Evolutionary conservation across 23 tunicate species (phyloP).

Genomic region (Ciona savignyi): DNA sequence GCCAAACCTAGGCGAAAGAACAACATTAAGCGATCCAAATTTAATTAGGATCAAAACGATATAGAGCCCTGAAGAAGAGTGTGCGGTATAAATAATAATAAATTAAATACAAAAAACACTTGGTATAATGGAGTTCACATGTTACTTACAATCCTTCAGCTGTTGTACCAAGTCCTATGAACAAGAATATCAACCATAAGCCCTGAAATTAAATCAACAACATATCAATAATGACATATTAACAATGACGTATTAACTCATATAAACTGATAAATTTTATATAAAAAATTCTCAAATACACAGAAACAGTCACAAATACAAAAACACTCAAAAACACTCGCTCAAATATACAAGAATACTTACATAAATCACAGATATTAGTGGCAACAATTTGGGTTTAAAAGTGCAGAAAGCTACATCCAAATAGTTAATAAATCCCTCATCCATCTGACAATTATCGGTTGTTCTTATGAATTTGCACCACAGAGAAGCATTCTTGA

Average conservation of each 20-base stretch:
- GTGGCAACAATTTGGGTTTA: slow-evolving; percentile 33
- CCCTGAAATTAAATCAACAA: slow-evolving; percentile 27
- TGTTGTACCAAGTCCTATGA: slow-evolving; percentile 91
- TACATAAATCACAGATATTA: slow-evolving; percentile 49
- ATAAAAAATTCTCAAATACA: not conserved
- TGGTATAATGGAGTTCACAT: not conserved
- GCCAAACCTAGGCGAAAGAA: too few relatives aligned
- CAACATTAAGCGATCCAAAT: too few relatives aligned
- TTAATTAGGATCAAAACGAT: too few relatives aligned
- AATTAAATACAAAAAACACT: not conserved
- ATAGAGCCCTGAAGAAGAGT: too few relatives aligned
- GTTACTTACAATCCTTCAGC: slow-evolving; percentile 90
- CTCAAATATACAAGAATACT: slow-evolving; percentile 10
- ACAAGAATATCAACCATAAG: slow-evolving; percentile 73
- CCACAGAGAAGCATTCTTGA: slow-evolving; percentile 48
- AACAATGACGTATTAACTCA: not conserved
- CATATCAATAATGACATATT: not conserved
- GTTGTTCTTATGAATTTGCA: slow-evolving; percentile 54
- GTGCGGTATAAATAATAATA: too few relatives aligned
- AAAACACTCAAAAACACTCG: not conserved
- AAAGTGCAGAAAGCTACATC: slow-evolving; percentile 52
- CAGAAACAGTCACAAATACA: not conserved
- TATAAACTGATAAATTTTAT: not conserved
- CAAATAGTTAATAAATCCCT: slow-evolving; percentile 80
- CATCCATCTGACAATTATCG: slow-evolving; percentile 79